Base-by-base conservation (phyloP, 2,888 invertebrate species). In the Alsophila aescularia region DNA sequence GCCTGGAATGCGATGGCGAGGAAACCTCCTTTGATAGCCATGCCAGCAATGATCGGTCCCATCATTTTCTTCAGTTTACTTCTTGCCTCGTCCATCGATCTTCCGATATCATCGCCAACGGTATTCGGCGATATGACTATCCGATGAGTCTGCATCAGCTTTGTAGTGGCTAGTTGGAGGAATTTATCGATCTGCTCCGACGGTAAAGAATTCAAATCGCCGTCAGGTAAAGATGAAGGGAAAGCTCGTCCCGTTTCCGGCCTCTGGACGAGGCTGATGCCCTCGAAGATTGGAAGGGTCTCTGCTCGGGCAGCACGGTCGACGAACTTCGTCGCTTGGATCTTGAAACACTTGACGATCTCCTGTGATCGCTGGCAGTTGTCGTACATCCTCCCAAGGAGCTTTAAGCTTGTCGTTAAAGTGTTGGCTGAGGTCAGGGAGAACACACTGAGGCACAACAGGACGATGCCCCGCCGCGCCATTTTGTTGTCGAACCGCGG, bases 1-100 rank as follows among this genome's bases (percentile, higher is more conserved):
- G 94, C 94, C 67, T 96, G 94, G 82, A 95, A 95, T 2, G 95
- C 95, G 85, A 96, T 93, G 13, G 95, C 94, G 13, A 96, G 84
- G 74, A 96, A 94, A 31, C 94, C 94, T 16, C 95, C 94, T 77
- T 96, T 96, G 49, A 96, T 91, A 40, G 95, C 93, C 27, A 95
- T 89, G 9, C 94, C 95, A 54, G 94, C 94, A 24, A 95, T 85
- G 52, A 95, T 93, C 0, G 95, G 94, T 0, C 94, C 94, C 52
- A 94, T 92, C 83, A 93, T 93, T 71, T 94, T 94, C 75, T 94
- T 94, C 80, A 94, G 83, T 66, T 94, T 94, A 43, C 93, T 85
- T 52, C 94, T 92, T 24, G 92, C 94, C 87, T 93, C 93, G 42
- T 73, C 77, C 52, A 93, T 53, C 51, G 92, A 81, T 70, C 93